These are phyloP conservation scores for Malurus elegans DNA, from an alignment of 2,113 vertebrate genomes.

Conservation along the genomic window DNA sequence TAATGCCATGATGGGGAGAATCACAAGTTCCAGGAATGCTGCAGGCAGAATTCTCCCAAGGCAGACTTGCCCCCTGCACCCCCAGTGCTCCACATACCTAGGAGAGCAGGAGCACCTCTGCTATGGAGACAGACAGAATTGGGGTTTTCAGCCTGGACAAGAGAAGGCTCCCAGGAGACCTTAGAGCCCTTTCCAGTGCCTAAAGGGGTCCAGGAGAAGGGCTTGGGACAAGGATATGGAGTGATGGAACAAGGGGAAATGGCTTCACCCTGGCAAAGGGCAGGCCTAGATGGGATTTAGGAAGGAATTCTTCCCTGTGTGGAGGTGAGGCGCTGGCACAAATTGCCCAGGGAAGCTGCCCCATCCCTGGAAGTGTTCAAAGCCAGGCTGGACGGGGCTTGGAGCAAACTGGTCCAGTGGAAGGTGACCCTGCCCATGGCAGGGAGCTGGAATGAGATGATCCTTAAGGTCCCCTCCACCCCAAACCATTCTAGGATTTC, in stretches of 20 bases:
- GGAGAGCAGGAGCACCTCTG: not conserved
- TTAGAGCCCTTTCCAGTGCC: not conserved
- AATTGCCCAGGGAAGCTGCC: not conserved
- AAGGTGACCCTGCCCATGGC: not conserved
- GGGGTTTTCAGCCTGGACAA: not conserved
- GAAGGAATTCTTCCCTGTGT: not conserved
- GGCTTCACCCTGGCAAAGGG: not conserved
- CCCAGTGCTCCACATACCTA: not conserved
- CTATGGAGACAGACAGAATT: not conserved
- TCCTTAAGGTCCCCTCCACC: not conserved
- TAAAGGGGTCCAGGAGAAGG: not conserved
- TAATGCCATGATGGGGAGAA: not conserved
- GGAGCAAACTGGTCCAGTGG: not conserved
- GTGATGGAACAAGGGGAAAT: no score
- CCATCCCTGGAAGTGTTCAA: not conserved
- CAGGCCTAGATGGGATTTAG: no score
- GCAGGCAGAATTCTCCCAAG: not conserved
- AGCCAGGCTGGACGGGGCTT: rapidly evolving
- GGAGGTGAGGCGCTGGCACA: rapidly evolving
- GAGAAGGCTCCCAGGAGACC: not conserved
- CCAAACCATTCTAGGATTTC: not conserved
- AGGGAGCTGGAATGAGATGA: not conserved
- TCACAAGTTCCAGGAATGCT: not conserved
- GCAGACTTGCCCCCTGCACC: not conserved
- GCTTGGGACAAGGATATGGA: not conserved